phyloP scores from a whole-genome alignment of 2,888 invertebrate species.

The Acronicta aceris region DNA sequence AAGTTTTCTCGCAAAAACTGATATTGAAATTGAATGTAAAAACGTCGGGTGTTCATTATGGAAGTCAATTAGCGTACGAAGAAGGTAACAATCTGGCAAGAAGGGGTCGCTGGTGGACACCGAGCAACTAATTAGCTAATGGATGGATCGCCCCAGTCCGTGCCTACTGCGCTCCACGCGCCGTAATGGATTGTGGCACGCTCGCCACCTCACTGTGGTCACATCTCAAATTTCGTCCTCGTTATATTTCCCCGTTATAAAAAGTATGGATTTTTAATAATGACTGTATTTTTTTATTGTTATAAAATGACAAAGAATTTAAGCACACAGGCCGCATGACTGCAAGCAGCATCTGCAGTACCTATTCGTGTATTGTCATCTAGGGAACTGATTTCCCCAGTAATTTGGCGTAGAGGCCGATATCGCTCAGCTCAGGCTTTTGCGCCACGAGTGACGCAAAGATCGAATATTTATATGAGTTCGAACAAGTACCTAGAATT shows the following conservation, averaged over 20 bases:
- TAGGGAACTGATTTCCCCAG: too few relatives aligned
- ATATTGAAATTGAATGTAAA: conserved; percentile 40
- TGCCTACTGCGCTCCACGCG: conserved; percentile 46
- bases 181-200: conserved; percentile 85
- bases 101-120: conserved; percentile 74
- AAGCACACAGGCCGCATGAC: not conserved
- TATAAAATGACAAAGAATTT: too few relatives aligned
- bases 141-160: conserved; percentile 69
- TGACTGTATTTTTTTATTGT: not conserved
- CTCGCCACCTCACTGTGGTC: conserved; percentile 65
- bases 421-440: too few relatives aligned
- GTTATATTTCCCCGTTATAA: conserved; percentile 30
- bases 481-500: too few relatives aligned
- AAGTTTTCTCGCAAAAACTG: conserved; percentile 26
- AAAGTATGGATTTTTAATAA: conserved; percentile 45
- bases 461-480: too few relatives aligned
- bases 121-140: conserved; percentile 84
- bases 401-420: too few relatives aligned
- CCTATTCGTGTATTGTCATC: too few relatives aligned
- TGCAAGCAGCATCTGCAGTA: too few relatives aligned
- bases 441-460: too few relatives aligned
- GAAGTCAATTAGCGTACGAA: conserved; percentile 81
- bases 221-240: conserved; percentile 76
- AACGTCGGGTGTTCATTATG: conserved; percentile 57
- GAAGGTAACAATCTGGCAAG: conserved; percentile 85